A percentile compares a stretch with the other conserved stretches of the same genome.
These are phyloP conservation scores for Papilio xuthus DNA, from an alignment of 1,140 invertebrate genomes.

Conservation along the genomic window DNA sequence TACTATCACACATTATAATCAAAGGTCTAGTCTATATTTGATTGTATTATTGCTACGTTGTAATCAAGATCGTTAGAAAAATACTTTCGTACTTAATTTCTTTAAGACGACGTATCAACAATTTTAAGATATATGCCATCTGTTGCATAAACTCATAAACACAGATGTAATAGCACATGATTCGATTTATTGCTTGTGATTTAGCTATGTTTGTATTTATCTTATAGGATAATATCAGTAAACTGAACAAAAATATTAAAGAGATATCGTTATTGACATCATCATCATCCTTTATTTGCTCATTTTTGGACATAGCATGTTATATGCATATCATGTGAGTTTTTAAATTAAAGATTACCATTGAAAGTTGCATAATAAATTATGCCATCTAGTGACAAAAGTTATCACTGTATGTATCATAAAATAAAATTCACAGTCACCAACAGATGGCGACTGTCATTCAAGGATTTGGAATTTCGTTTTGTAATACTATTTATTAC, in stretches of 20 bases:
- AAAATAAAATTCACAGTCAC: neutral
- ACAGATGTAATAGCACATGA: neutral
- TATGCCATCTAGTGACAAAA: neutral
- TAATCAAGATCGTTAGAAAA: neutral
- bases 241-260: too few relatives aligned
- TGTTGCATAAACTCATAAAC: neutral
- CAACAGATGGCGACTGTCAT: neutral
- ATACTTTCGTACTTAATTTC: neutral
- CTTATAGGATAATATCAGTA: neutral
- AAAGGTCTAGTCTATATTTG: neutral
- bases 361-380: neutral
- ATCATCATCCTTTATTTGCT: too few relatives aligned
- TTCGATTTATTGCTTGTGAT: neutral
- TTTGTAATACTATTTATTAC: neutral
- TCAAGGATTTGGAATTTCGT: too few relatives aligned
- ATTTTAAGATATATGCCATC: neutral
- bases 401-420: neutral
- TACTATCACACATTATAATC: neutral
- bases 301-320: too few relatives aligned
- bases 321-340: too few relatives aligned
- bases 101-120: too few relatives aligned
- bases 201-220: neutral
- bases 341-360: too few relatives aligned
- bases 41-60: neutral
- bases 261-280: too few relatives aligned